These are phyloP conservation scores for Brachynemurus nebulosus DNA, from an alignment of 2,888 invertebrate genomes.

Conservation along the genomic window DNA sequence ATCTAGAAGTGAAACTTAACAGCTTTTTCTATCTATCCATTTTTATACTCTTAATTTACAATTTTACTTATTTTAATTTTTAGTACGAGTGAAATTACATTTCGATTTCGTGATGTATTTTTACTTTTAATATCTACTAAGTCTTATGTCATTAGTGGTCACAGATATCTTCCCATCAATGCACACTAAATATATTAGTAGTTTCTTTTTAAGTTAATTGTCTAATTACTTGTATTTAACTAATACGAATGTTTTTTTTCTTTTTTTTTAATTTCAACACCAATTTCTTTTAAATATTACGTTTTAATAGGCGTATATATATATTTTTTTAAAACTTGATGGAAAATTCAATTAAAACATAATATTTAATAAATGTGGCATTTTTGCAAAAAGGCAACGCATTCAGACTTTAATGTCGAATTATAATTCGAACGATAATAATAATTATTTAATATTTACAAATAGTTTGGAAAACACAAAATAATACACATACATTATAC, in stretches of 20 bases:
- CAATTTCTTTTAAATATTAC: no score
- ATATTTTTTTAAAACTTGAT: no score
- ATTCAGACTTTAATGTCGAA: constrained; percentile 36
- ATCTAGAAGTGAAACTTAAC: neutral
- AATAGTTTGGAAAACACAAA: constrained; percentile 1
- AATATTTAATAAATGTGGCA: neutral
- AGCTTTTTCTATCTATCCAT: neutral
- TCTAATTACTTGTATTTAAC: no score
- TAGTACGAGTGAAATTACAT: no score
- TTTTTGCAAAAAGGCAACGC: constrained; percentile 33
- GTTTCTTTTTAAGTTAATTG: no score
- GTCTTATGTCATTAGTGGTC: constrained; percentile 2
- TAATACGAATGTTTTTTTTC: no score
- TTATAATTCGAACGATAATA: constrained; percentile 20
- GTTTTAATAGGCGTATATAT: no score
- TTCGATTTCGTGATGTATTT: neutral
- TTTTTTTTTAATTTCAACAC: no score
- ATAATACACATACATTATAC: constrained; percentile 3
- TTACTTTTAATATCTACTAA: neutral
- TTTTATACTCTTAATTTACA: no score
- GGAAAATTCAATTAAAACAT: constrained; percentile 1
- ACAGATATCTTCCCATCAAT: no score
- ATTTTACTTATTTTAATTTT: no score
- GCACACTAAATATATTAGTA: no score
- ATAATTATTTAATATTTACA: constrained; percentile 14